Evolutionary conservation across 2,113 vertebrate genomes (phyloP).

Genomic region (Otocyon megalotis): DNA sequence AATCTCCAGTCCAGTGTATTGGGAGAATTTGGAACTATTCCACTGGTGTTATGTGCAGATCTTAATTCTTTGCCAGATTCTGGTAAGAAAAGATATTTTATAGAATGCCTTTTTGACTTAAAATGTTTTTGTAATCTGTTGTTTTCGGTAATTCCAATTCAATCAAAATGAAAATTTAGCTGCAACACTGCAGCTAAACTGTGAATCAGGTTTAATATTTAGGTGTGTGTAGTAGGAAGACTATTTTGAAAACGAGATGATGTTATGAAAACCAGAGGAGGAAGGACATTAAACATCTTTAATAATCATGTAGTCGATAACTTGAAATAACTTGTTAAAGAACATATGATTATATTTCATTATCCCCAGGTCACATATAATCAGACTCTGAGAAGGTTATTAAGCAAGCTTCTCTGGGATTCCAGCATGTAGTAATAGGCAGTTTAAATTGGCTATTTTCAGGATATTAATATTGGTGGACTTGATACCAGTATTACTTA

Average conservation of each 20-base stretch:
- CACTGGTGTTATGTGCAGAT: conserved; percentile 97
- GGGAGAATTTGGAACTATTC: conserved; percentile 96
- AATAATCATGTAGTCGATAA: not conserved
- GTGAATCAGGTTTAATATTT: not conserved
- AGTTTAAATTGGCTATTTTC: not conserved
- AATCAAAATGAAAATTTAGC: conserved; percentile 38
- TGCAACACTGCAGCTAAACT: not conserved
- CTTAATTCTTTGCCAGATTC: conserved; percentile 99
- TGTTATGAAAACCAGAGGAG: not conserved
- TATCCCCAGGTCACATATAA: not conserved
- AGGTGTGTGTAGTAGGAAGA: not conserved
- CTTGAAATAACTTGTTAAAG: not conserved
- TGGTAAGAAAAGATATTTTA: conserved; percentile 87
- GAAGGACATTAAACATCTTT: not conserved
- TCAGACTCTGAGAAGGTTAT: conserved; percentile 27
- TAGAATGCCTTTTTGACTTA: not conserved
- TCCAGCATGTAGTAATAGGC: not conserved
- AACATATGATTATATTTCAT: not conserved
- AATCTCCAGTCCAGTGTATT: conserved; percentile 93
- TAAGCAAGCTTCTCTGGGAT: not conserved
- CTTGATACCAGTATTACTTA: not conserved
- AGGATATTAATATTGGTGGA: not conserved
- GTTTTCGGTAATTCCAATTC: conserved; percentile 41
- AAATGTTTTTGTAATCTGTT: not conserved
- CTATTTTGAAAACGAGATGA: conserved; percentile 32